These are phyloP conservation scores for Peribatodes rhomboidaria DNA, from an alignment of 2,888 invertebrate genomes.

Conservation along the genomic window DNA sequence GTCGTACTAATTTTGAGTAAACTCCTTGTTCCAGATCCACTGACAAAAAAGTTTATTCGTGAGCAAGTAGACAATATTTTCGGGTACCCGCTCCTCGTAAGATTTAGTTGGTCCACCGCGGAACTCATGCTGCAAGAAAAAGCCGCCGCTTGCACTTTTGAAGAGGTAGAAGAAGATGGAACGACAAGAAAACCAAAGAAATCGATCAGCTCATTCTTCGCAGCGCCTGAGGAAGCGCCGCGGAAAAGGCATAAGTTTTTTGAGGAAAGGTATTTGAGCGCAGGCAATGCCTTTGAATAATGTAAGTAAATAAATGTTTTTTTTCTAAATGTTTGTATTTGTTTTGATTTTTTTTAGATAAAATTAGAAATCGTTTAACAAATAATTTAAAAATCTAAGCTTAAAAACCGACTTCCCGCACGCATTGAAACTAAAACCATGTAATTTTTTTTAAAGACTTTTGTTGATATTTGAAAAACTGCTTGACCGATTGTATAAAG, in stretches of 20 bases:
- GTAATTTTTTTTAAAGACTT: too few species aligned
- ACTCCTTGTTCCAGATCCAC: slow-evolving; percentile 92
- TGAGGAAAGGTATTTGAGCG: slow-evolving; percentile 87
- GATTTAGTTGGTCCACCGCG: slow-evolving; percentile 99
- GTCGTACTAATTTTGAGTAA: too few species aligned
- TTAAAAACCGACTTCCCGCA: too few species aligned
- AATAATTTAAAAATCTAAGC: too few species aligned
- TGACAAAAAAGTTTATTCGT: slow-evolving; percentile 95
- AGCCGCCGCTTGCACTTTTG: slow-evolving; percentile 91
- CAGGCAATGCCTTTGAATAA: slow-evolving; percentile 79
- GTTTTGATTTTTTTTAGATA: too few species aligned
- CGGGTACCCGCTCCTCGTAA: slow-evolving; percentile 96
- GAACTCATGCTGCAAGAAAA: slow-evolving; percentile 91
- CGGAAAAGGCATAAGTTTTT: slow-evolving; percentile 89
- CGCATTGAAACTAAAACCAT: too few species aligned
- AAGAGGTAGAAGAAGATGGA: slow-evolving; percentile 86
- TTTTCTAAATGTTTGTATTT: not conserved
- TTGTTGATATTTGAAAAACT: too few species aligned
- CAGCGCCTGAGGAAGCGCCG: slow-evolving; percentile 68
- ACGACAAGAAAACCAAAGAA: slow-evolving; percentile 72
- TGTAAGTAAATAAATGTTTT: slow-evolving; percentile 43
- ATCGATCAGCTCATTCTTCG: slow-evolving; percentile 88
- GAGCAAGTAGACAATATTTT: slow-evolving; percentile 95
- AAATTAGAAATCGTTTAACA: not conserved
- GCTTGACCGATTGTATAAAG: too few species aligned